phyloP scores from a whole-genome alignment of 2,888 invertebrate genomes.

The Dasysyrphus albostriatus region DNA sequence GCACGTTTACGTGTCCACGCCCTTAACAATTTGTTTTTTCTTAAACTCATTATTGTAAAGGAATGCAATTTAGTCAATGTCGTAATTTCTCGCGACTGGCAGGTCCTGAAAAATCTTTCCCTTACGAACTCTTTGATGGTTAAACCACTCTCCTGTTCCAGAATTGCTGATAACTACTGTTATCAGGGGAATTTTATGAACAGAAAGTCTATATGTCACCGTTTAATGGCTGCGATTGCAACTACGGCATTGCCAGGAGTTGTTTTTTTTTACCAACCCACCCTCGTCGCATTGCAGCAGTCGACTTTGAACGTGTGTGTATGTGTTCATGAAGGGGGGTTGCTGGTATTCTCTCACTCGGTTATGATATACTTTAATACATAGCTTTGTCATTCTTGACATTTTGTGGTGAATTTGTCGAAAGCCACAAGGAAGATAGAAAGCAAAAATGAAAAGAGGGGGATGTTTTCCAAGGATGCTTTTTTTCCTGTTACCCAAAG shows the following conservation, averaged over 20 bases:
- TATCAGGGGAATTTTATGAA: slow-evolving; percentile 41
- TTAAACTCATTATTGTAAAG: neutral
- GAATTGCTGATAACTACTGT: neutral
- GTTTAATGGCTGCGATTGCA: slow-evolving; percentile 35
- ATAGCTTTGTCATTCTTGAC: slow-evolving; percentile 82
- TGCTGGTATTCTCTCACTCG: slow-evolving; percentile 23
- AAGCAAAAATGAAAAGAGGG: slow-evolving; percentile 76
- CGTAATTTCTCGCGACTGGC: slow-evolving; percentile 19
- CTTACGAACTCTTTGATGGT: neutral
- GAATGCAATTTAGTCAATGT: slow-evolving; percentile 13
- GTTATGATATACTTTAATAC: slow-evolving; percentile 63
- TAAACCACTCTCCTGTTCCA: too few species aligned
- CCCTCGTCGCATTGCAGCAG: slow-evolving; percentile 45
- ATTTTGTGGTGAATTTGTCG: slow-evolving; percentile 84
- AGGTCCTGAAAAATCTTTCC: slow-evolving; percentile 18
- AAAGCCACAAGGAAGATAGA: slow-evolving; percentile 80
- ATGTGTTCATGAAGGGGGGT: slow-evolving; percentile 24
- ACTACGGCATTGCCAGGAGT: slow-evolving; percentile 61
- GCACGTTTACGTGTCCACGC: neutral
- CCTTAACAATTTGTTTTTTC: neutral
- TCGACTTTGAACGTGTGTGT: slow-evolving; percentile 66
- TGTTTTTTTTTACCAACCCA: neutral
- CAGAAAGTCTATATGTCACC: slow-evolving; percentile 52
- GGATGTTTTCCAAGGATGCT: slow-evolving; percentile 67
- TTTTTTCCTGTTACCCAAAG: neutral